Evolutionary conservation across 2,888 invertebrate genomes (phyloP), one percentile per base, ranked within the genome.

Genomic region (Apodemia mormo): DNA sequence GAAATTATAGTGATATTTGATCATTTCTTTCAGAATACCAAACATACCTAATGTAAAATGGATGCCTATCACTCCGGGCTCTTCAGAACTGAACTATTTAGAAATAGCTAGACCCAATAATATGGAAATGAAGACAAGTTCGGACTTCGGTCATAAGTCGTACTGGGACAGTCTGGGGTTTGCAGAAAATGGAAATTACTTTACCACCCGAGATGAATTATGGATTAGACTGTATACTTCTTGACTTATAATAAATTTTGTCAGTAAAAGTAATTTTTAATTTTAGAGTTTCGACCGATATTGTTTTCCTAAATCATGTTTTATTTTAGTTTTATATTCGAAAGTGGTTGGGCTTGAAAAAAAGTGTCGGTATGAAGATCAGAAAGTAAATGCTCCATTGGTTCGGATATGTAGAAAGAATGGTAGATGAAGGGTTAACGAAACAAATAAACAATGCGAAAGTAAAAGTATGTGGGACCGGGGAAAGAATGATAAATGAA

Each of bases 121-220:
- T 64, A 77, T 82, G 8, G 77, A 84, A 56, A 94, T 95, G 89
- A 89, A 89, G 70, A 79, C 84, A 5, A 85, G 84, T 70, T 78
- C 84, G 0, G 92, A 94, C 78, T 90, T 95, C 72, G 95, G 95
- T 0, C 90, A 95, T 40, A 88, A 87, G 43, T 79, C 93, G 49
- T 95, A 96, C 84, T 96, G 96, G 96, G 91, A 94, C 76, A 90
- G 88, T 8, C 88, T 96, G 0, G 92, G 94, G 0, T 94, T 96
- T 49, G 80, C 91, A 30, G 95, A 96, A 82, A 95, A 95, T 80
- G 93, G 94, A 76, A 88, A 90, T 67, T 89, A 86, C 14, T 68
- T 79, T 14, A 78, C 79, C 70, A 37, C 84, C 43, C 91, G 76
- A 75, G 90, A 92, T 70, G 94, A 94, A 80, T 79, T 94, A 73